Percentiles rank a stretch among this genome's conserved stretches.
These are phyloP conservation scores for Lamprotornis superbus DNA, from an alignment of 2,113 vertebrate genomes.

Conservation along the genomic window DNA sequence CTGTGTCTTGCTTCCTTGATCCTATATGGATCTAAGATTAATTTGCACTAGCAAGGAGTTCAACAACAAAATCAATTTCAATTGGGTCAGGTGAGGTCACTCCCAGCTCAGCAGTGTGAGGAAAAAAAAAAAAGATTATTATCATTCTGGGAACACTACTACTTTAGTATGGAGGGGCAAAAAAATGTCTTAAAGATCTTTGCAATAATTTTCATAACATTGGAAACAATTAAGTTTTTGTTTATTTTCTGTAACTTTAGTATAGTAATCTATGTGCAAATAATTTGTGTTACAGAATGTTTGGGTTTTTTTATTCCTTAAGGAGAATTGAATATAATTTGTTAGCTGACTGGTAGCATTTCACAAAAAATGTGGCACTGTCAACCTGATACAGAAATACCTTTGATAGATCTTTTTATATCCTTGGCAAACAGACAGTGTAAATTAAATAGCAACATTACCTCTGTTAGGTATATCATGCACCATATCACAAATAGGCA, in stretches of 20 bases:
- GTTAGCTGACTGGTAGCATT: not conserved
- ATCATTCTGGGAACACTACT: constrained; percentile 75
- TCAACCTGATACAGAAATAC: not conserved
- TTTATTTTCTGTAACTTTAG: not conserved
- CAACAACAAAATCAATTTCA: constrained; percentile 94
- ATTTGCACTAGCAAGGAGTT: constrained; percentile 84
- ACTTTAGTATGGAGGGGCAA: not conserved
- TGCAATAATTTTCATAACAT: constrained; percentile 60
- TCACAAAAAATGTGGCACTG: not conserved
- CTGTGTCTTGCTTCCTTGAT: constrained; percentile 75
- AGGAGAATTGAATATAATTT: not conserved
- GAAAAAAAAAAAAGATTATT: constrained; percentile 84
- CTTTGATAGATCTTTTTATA: not conserved
- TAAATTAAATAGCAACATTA: constrained; percentile 3
- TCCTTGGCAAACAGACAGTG: not conserved
- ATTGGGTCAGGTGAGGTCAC: constrained; percentile 87
- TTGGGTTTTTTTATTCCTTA: not conserved
- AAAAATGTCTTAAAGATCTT: constrained; percentile 27
- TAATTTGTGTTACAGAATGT: not conserved
- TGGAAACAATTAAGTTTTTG: not conserved
- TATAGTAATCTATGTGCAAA: not conserved
- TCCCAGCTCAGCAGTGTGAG: constrained; percentile 72
- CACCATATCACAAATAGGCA: not conserved
- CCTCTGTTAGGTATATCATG: not conserved
- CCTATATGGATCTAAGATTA: constrained; percentile 83